Conservation (phyloP, 2,888 invertebrate species). For the Pimpla rufipes region DNA sequence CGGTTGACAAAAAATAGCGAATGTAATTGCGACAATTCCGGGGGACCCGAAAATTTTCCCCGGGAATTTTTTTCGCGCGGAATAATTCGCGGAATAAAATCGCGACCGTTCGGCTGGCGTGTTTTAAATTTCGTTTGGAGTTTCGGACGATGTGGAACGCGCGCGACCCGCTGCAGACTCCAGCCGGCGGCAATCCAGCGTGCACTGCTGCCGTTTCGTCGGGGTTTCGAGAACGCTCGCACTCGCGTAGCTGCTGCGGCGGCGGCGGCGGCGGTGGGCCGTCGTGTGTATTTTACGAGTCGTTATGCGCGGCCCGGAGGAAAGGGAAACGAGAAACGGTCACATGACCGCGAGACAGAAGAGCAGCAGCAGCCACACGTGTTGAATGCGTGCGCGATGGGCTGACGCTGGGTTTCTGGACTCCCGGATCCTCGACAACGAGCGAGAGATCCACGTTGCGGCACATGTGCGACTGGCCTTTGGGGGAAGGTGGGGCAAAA, state of each 20-base stretch:
- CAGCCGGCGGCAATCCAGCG: conserved; percentile 65
- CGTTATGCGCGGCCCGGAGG: conserved; percentile 12
- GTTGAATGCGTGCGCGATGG: conserved; percentile 56
- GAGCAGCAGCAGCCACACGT: conserved; percentile 61
- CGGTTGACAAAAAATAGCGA: too few relatives aligned
- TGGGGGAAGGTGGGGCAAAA: too few relatives aligned
- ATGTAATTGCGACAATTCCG: too few relatives aligned
- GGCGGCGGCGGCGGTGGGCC: neutral
- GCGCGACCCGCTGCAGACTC: conserved; percentile 24
- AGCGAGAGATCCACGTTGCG: conserved; percentile 62
- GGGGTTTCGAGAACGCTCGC: conserved; percentile 56
- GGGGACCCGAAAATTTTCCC: too few relatives aligned
- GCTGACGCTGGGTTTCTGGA: conserved; percentile 56
- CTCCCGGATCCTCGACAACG: conserved; percentile 66
- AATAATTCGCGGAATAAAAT: neutral
- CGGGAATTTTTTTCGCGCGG: too few relatives aligned
- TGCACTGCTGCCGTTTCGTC: conserved; percentile 64
- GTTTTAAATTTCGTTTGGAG: neutral
- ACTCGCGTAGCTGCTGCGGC: neutral
- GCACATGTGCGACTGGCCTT: conserved; percentile 41
- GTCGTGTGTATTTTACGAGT: conserved; percentile 50
- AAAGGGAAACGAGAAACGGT: conserved; percentile 60
- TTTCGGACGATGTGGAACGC: too few relatives aligned
- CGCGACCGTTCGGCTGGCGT: neutral
- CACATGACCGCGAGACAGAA: conserved; percentile 63